Base-by-base conservation (phyloP, 2,888 invertebrate species). In the Mimachlamys varia region DNA sequence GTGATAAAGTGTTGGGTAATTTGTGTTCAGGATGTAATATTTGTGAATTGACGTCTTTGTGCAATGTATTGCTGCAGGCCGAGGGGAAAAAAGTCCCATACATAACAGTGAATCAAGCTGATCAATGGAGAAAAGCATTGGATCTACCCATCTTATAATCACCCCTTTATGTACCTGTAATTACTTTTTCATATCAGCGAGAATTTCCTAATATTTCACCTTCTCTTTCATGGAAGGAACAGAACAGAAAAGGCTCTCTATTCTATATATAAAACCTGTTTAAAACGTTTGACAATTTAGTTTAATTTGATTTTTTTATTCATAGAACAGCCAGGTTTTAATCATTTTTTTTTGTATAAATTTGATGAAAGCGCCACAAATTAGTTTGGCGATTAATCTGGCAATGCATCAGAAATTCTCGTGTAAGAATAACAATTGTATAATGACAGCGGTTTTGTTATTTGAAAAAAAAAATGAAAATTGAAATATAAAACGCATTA, bases 1-100 rank as follows among this genome's bases (percentile, higher is more conserved):
- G 76, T 76, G 76, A 76, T 76, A 76, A 76, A 76, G 33, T 76
- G 33, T 76, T 76, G 76, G 76, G 76, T 33, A 76, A 76, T 76
- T 76, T 76, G 33, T 76, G 76, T 76, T 76, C 17, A 12, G 76
- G 76, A 13, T 76, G 76, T 76, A 2, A 76, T 76, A 76, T 76
- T 76, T 33, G 76, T 76, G 76, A 76, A 76, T 76, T 17, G 58
- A 76, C 33, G 76, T 76, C 76, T 76, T 76, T 76, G 76, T 33
- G 76, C 33, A 33, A 13, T 27, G 76, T 12, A 76, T 33, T 76
- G 27, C 27, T 13, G 27, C 7, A 33, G 76, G 15, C 33, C 33
- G 22, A 76, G 12, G 22, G 33, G 27, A 27, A 76, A 27, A 76
- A 76, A 76, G 44, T 44, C 19, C 76, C 33, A 10, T 76, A 33